phyloP scores from a whole-genome alignment of 1,140 invertebrate species.

The Amphibalanus amphitrite region DNA sequence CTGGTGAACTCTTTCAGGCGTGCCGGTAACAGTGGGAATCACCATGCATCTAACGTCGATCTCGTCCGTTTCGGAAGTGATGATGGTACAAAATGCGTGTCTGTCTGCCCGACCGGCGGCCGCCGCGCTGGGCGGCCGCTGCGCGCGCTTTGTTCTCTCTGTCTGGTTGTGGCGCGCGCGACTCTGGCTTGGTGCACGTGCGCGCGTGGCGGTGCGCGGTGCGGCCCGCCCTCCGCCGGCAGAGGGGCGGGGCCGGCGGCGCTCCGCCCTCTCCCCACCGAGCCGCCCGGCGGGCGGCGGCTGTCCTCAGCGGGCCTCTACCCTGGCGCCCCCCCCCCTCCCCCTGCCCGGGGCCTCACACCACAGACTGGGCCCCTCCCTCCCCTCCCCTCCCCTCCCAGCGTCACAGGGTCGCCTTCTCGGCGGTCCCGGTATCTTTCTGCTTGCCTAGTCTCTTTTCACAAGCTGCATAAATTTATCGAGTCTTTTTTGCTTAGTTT shows the following conservation, averaged over 20 bases:
- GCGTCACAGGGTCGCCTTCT: too few relatives aligned
- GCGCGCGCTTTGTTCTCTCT: not conserved
- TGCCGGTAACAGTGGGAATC: not conserved
- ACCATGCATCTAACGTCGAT: slow-evolving; percentile 2
- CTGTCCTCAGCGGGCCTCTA: not conserved
- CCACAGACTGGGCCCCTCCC: too few relatives aligned
- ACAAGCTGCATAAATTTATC: too few relatives aligned
- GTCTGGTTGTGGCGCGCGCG: not conserved
- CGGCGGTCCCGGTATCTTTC: too few relatives aligned
- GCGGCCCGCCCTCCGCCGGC: not conserved
- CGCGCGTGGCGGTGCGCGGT: not conserved
- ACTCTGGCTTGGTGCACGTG: not conserved
- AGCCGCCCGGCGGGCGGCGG: too few relatives aligned
- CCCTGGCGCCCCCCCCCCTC: too few relatives aligned
- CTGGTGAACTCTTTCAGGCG: not conserved
- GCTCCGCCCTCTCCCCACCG: not conserved
- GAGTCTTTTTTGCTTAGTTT: too few relatives aligned
- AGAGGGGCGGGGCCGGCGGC: not conserved
- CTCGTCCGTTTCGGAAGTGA: not conserved
- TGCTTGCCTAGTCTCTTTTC: too few relatives aligned
- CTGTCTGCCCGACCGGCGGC: not conserved
- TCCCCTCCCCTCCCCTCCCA: too few relatives aligned
- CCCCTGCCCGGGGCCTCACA: too few relatives aligned
- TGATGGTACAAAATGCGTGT: slow-evolving; percentile 1
- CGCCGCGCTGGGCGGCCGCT: not conserved